Conservation (phyloP, 1,140 invertebrate species). For the Drosophila ohnishii region DNA sequence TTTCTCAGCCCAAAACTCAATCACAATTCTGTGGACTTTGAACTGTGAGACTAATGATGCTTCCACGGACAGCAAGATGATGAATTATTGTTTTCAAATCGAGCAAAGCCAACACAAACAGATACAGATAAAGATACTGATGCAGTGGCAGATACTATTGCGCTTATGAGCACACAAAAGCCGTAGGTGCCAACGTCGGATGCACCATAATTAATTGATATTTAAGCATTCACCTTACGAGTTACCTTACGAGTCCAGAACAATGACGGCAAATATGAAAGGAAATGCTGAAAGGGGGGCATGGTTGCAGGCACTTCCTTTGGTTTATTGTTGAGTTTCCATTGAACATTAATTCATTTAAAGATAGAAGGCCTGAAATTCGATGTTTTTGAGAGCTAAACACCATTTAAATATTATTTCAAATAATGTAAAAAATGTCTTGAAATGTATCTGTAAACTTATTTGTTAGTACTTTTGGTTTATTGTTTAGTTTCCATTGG, state of each 20-base stretch:
- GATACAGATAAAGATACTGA: constrained; percentile 12
- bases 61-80: constrained; percentile 47
- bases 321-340: constrained; percentile 2
- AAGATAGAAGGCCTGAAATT: neutral
- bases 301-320: neutral
- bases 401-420: too few relatives aligned
- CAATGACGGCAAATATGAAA: constrained; percentile 26
- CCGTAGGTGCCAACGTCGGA: constrained; percentile 29
- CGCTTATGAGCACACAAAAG: constrained; percentile 6
- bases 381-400: too few relatives aligned
- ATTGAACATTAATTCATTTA: neutral
- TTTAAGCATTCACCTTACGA: constrained; percentile 57
- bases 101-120: constrained; percentile 20
- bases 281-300: neutral
- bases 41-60: constrained; percentile 65
- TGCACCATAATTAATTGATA: constrained; percentile 62
- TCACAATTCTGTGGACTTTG: constrained; percentile 24
- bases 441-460: too few relatives aligned
- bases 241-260: constrained; percentile 34
- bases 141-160: constrained; percentile 3
- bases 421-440: too few relatives aligned
- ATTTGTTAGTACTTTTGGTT: neutral
- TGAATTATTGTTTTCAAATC: constrained; percentile 68
- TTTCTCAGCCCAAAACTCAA: constrained; percentile 29
- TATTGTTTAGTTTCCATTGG: constrained; percentile 5